These are phyloP conservation scores for Eurypyga helias DNA, from an alignment of 2,113 vertebrate genomes.

Conservation along the genomic window DNA sequence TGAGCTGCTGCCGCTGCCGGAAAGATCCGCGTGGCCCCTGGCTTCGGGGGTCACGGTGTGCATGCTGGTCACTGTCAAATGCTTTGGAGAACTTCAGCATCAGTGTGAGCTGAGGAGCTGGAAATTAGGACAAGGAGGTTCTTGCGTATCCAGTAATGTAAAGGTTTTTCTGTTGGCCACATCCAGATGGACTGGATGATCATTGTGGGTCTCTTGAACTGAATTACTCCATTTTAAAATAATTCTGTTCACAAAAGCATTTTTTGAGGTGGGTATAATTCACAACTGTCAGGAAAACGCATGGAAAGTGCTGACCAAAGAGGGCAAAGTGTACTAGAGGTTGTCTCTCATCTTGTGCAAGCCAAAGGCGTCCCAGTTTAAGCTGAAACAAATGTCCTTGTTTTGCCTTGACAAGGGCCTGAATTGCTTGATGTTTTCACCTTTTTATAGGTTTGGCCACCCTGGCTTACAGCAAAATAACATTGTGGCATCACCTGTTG, in stretches of 20 bases:
- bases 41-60: background rate
- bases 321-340: background rate
- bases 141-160: accelerated
- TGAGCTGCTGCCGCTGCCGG: background rate
- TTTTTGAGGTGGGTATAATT: background rate
- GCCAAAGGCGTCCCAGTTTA: background rate
- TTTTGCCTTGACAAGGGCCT: background rate
- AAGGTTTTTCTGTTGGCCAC: background rate
- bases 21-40: background rate
- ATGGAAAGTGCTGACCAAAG: background rate
- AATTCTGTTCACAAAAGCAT: background rate
- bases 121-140: background rate
- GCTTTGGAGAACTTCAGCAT: background rate
- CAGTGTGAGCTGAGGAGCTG: background rate
- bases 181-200: too few relatives aligned
- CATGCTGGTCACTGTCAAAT: background rate
- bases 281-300: background rate
- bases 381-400: background rate
- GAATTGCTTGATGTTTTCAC: background rate
- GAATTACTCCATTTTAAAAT: background rate
- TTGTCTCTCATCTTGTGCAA: background rate
- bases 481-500: background rate
- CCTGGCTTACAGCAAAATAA: background rate
- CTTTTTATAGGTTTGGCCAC: background rate
- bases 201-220: too few relatives aligned